A percentile compares a stretch with the other conserved stretches of the same genome.
phyloP scores from a whole-genome alignment of 2,113 vertebrate genomes.

The Oceanodroma tethys region DNA sequence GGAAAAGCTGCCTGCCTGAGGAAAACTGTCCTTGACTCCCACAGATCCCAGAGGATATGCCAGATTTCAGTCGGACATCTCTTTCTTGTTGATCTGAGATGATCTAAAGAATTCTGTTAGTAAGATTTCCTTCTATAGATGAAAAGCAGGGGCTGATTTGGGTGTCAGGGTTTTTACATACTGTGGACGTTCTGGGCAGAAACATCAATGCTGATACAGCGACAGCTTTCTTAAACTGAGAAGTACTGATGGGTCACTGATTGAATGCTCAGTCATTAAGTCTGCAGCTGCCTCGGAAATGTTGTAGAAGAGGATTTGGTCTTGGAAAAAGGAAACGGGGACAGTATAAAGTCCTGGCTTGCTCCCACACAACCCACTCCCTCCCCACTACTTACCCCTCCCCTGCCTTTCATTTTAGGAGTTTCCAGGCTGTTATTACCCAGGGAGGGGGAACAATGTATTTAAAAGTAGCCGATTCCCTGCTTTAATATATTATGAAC shows the following conservation, averaged over 20 bases:
- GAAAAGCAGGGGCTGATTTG: not conserved
- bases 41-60: conserved; percentile 20
- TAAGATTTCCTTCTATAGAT: not conserved
- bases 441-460: not conserved
- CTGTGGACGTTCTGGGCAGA: not conserved
- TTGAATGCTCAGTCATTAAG: not conserved
- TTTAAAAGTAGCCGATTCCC: not conserved
- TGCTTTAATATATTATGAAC: not conserved
- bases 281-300: not conserved
- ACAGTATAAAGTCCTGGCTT: not conserved
- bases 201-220: not conserved
- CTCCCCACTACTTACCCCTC: not conserved
- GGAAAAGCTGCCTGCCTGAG: conserved; percentile 4
- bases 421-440: not conserved
- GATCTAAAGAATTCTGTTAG: not conserved
- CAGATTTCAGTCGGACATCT: not conserved
- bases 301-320: not conserved
- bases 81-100: not conserved
- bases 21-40: conserved; percentile 39
- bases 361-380: not conserved
- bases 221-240: not conserved
- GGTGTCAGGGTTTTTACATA: not conserved
- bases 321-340: not conserved
- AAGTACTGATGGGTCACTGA: not conserved
- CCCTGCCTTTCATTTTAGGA: not conserved